A percentile compares a stretch with the other conserved stretches of the same genome.
Evolutionary conservation across 2,888 invertebrate species (phyloP).

Genomic region (Galeopsomyia nigrocyanea): DNA sequence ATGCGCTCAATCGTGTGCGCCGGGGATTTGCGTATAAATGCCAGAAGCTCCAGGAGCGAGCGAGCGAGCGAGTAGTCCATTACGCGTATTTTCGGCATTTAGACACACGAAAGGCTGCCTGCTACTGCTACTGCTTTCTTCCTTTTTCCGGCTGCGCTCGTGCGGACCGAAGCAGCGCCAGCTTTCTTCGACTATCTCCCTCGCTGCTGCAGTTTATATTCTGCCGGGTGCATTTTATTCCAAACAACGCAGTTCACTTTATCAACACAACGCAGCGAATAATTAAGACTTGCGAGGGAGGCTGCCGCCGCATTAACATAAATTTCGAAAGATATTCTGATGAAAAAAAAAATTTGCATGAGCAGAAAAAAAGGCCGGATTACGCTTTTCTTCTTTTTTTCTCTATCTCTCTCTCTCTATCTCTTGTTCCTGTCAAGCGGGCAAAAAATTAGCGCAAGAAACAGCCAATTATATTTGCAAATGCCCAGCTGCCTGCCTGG

Average conservation of each 20-base stretch:
- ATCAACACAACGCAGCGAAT: too few relatives aligned
- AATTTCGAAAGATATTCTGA: conserved; percentile 19
- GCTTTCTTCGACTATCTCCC: too few relatives aligned
- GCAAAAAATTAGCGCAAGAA: conserved; percentile 21
- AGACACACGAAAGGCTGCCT: conserved; percentile 4
- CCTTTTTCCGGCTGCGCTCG: not conserved
- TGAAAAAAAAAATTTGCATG: conserved; percentile 35
- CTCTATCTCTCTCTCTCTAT: too few relatives aligned
- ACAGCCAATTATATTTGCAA: conserved; percentile 46
- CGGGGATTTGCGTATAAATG: conserved; percentile 37
- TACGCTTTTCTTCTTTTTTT: too few relatives aligned
- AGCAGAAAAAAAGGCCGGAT: not conserved
- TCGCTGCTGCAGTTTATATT: too few relatives aligned
- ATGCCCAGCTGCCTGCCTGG: conserved; percentile 32
- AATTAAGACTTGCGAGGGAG: too few relatives aligned
- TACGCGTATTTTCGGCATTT: conserved; percentile 40
- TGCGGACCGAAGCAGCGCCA: too few relatives aligned
- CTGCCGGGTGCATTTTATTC: too few relatives aligned
- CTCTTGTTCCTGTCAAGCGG: too few relatives aligned
- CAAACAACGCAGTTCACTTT: too few relatives aligned
- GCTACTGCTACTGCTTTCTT: not conserved
- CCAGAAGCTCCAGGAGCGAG: not conserved
- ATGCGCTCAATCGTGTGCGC: conserved; percentile 19
- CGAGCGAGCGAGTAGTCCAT: conserved; percentile 3
- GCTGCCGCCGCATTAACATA: conserved; percentile 5